Evolutionary conservation across 1,140 invertebrate species (phyloP), one percentile per base, ranked within the genome.

Genomic region (Drosophila parabipectinata): DNA sequence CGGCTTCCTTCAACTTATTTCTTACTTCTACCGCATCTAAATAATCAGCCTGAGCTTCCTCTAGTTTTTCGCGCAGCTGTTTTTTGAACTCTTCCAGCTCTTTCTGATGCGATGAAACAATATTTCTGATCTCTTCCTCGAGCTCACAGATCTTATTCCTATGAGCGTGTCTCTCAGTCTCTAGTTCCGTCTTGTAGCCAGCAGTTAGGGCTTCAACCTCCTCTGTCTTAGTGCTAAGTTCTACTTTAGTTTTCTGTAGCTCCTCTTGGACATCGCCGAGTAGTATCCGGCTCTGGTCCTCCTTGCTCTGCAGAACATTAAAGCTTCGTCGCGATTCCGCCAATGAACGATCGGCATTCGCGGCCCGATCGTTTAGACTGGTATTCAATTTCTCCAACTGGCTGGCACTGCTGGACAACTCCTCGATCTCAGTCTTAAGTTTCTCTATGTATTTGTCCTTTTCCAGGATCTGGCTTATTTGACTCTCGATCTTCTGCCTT

Each of bases 361-460:
- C 55, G 15, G 5, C 62, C 7, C 44, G 79, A 44, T 85, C 78
- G 0, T 39, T 18, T 18, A 18, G 18, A 18, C 57, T 50, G 0
- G 78, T 71, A 50, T 87, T 87, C 8, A 15, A 51, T 14, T 10
- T 2, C 4, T 14, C 0, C 3, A 79, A 28, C 6, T 28, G 6
- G 26, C 26, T 28, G 26, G 26, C 26, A 28, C 6, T 26, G 6
- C 26, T 26, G 26, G 26, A 5, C 26, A 28, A 10, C 6, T 53
- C 52, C 1, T 63, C 45, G 8, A 63, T 54, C 32, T 87, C 63
- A 3, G 61, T 44, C 9, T 50, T 39, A 3, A 34, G 26, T 34
- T 55, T 28, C 1, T 1, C n/a, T 2, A 34, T 44, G 12, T 7
- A 0, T 14, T 41, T 18, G 10, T 44, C 41, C 14, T 44, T 44